Conservation (phyloP, 2,797 vertebrate species). For the Dryobates pubescens region DNA sequence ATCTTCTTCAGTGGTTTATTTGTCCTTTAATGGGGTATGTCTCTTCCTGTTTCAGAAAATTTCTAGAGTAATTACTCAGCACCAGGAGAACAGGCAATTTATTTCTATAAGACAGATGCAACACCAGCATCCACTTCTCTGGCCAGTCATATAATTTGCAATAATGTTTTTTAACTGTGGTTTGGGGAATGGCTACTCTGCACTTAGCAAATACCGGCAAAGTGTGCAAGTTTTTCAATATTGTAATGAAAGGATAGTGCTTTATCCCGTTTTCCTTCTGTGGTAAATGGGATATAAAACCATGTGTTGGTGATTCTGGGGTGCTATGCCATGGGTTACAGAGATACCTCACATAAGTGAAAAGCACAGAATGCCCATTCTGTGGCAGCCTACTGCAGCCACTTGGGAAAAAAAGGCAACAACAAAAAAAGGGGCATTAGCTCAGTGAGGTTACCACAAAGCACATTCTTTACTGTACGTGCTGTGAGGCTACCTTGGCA, state of each 20-base stretch:
- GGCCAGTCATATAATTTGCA: neutral
- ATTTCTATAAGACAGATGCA: neutral
- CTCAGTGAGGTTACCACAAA: neutral
- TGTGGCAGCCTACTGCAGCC: neutral
- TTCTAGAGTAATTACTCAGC: neutral
- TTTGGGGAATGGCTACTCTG: neutral
- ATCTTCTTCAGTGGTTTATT: slow-evolving; percentile 6
- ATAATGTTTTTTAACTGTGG: neutral
- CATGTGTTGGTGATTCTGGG: neutral
- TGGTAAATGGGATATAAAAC: neutral
- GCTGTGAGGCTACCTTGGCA: slow-evolving; percentile 9
- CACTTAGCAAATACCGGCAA: neutral
- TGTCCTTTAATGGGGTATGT: neutral
- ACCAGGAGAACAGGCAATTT: neutral
- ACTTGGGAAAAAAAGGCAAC: neutral
- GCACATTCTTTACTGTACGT: neutral
- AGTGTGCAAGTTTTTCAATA: neutral
- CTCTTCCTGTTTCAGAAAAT: neutral
- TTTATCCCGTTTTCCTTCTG: neutral
- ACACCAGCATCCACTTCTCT: neutral
- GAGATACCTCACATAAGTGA: neutral
- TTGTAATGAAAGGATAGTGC: neutral
- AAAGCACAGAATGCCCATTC: neutral
- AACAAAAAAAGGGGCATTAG: neutral
- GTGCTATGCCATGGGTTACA: neutral